Evolutionary conservation across 1,140 invertebrate species (phyloP).

Genomic region (Archivesica marissinica): DNA sequence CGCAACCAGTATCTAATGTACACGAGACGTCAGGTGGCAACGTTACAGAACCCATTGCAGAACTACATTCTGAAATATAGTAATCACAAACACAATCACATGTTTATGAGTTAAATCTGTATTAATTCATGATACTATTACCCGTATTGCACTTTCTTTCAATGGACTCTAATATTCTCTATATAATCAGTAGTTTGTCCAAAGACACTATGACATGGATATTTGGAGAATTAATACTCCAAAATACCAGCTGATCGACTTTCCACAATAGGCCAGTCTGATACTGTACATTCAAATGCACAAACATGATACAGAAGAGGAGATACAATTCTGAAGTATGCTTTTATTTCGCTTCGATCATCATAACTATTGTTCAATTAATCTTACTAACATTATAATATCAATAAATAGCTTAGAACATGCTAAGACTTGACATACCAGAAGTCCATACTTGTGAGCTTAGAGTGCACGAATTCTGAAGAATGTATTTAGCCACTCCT

Average conservation of each 20-base stretch:
- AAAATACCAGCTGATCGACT: too few species aligned
- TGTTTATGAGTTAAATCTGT: not conserved
- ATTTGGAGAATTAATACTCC: too few species aligned
- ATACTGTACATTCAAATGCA: too few species aligned
- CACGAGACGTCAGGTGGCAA: not conserved
- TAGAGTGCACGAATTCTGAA: not conserved
- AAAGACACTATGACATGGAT: not conserved
- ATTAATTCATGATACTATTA: not conserved
- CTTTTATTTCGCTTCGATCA: not conserved
- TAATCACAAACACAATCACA: not conserved
- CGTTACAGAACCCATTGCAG: not conserved
- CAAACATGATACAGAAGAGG: not conserved
- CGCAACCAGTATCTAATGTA: not conserved
- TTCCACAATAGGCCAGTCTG: too few species aligned
- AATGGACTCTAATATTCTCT: not conserved
- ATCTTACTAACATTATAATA: too few species aligned
- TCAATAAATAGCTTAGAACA: too few species aligned
- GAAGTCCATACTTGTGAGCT: not conserved
- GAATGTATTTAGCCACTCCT: not conserved
- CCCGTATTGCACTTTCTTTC: too few species aligned
- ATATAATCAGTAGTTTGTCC: not conserved
- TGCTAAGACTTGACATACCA: not conserved
- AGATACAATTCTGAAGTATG: not conserved
- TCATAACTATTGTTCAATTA: not conserved
- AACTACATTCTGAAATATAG: not conserved